A percentile compares a stretch with the other conserved stretches of the same genome.
Evolutionary conservation across 2,888 invertebrate species (phyloP).

Genomic region (Antheraea assamensis): DNA sequence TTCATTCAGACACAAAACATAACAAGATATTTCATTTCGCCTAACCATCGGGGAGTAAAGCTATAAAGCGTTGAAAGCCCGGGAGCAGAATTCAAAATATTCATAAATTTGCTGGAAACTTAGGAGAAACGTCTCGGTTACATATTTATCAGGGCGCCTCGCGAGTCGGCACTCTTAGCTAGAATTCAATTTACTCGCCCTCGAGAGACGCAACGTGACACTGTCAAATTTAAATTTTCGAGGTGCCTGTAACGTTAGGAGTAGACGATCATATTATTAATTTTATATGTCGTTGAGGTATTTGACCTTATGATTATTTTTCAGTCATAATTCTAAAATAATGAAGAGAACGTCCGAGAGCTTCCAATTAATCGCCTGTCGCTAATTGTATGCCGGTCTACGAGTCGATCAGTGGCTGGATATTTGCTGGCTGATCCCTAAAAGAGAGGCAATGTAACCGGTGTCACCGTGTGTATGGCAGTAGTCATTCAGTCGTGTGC

Average conservation of each 20-base stretch:
- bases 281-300: not conserved
- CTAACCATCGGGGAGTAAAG: constrained; percentile 15
- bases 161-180: constrained; percentile 29
- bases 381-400: too few relatives aligned
- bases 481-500: too few relatives aligned
- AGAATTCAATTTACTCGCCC: constrained; percentile 44
- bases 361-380: too few relatives aligned
- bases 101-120: constrained; percentile 41
- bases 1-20: not conserved
- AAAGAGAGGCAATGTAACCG: too few relatives aligned
- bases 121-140: constrained; percentile 44
- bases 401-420: too few relatives aligned
- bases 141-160: constrained; percentile 46
- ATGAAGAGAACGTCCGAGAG: too few relatives aligned
- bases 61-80: constrained; percentile 31
- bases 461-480: too few relatives aligned
- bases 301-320: not conserved
- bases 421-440: too few relatives aligned
- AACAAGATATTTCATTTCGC: constrained; percentile 8
- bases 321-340: too few relatives aligned
- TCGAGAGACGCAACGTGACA: constrained; percentile 35
- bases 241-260: constrained; percentile 25
- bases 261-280: not conserved
- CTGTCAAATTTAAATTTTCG: constrained; percentile 48
- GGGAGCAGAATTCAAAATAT: constrained; percentile 33